Base-by-base conservation (phyloP, 1,140 invertebrate species). In the Penaeus indicus region DNA sequence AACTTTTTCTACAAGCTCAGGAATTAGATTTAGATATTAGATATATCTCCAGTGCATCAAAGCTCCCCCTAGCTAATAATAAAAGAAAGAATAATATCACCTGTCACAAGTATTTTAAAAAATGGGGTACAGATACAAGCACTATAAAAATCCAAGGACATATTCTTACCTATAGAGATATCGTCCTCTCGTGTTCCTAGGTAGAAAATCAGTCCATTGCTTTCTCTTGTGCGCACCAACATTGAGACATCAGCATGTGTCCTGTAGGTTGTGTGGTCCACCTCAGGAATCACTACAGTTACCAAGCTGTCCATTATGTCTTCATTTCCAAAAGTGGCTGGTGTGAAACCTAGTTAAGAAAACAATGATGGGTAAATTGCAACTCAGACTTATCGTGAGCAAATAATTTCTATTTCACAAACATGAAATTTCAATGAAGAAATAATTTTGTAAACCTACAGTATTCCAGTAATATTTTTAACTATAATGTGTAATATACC, bases 281-380 rank as follows among this genome's bases (percentile, higher is more conserved):
- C 92, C 88, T 95, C 95, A 0, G 94, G 93, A 25, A 97, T 96
- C 64, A 93, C 93, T 19, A 97, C 97, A 0, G 93, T 94, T 22
- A 96, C 96, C 87, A 96, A 94, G 89, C 96, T 96, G 91, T 95
- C 94, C 0, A 93, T 95, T 0, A 95, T 96, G 86, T 96, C 95
- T 92, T 98, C 97, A 91, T 97, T 95, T 0, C 97, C 96, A 93
- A 98, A 98, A 1, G 97, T 98, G 0, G 96, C 97, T 11, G 97
- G 96, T 25, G 96, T 97, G 93, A 97, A 96, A 93, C 95, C 95
- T 96, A 91, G 54, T 75, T 75, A 25, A 67, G 7, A 21, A 64
- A 10, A 47, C 8, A 84, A 64, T 42, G 54, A 75, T n/a, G 27
- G 25, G 67, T 61, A 7, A n/a, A 27, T 84, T 84, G 8, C 54